Evolutionary conservation across 2,113 vertebrate species (phyloP).

Genomic region (Cyphomyrus discorhynchus): DNA sequence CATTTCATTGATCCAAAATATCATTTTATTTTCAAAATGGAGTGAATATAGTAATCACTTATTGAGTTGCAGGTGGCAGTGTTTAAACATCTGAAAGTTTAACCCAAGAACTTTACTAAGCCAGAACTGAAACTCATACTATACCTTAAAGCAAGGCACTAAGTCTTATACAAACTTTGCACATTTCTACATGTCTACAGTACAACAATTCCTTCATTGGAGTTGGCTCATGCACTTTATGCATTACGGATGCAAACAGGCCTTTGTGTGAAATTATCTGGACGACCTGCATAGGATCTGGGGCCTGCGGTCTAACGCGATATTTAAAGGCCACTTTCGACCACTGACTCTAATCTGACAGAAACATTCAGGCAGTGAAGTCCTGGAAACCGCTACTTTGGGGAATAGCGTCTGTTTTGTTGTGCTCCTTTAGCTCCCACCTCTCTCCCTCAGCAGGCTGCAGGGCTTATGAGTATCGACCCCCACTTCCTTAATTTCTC

Average conservation of each 20-base stretch:
- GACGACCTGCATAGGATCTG: not conserved
- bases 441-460: slow-evolving; percentile 3
- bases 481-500: slow-evolving; percentile 1
- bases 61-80: not conserved
- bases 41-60: not conserved
- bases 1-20: not conserved
- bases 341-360: not conserved
- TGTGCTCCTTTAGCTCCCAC: not conserved
- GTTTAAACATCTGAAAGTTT: not conserved
- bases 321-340: not conserved
- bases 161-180: not conserved
- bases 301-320: not conserved
- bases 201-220: not conserved
- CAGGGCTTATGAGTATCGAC: not conserved
- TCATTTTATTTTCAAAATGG: not conserved
- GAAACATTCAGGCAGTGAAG: not conserved
- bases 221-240: not conserved
- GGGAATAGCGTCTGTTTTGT: not conserved
- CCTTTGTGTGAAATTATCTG: not conserved
- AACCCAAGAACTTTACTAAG: not conserved
- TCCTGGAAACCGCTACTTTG: not conserved
- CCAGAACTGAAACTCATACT: not conserved
- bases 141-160: not conserved
- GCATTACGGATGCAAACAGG: not conserved
- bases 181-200: not conserved